Conservation (phyloP, 2,888 invertebrate species). For the Sminthurides aquaticus region DNA sequence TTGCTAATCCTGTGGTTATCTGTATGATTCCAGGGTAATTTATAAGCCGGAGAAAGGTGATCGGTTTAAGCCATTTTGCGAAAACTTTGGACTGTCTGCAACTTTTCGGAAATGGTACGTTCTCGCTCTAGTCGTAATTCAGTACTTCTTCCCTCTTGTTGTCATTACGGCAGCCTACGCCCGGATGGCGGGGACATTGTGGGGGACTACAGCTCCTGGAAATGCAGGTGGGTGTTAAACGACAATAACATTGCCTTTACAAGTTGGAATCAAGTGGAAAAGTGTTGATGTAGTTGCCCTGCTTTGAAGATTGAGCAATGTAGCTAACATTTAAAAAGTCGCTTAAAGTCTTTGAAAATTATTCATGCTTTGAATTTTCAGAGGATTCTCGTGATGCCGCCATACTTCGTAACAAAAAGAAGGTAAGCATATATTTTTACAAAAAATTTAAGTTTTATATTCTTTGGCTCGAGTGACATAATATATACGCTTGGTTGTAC, state of each 20-base stretch:
- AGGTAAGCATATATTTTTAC: slow-evolving; percentile 59
- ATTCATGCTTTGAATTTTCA: slow-evolving; percentile 43
- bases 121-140: slow-evolving; percentile 46
- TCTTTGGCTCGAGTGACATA: too few relatives aligned
- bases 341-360: background rate
- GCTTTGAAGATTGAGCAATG: background rate
- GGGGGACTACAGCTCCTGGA: slow-evolving; percentile 57
- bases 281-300: background rate
- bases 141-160: slow-evolving; percentile 69
- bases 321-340: background rate
- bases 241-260: too few relatives aligned
- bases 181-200: slow-evolving; percentile 69
- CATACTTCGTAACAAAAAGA: slow-evolving; percentile 71
- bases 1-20: too few relatives aligned
- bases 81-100: slow-evolving; percentile 44
- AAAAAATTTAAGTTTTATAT: too few relatives aligned
- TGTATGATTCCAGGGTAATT: slow-evolving; percentile 36
- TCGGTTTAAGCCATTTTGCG: slow-evolving; percentile 45
- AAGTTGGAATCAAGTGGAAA: background rate
- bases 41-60: slow-evolving; percentile 29
- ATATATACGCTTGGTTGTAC: too few relatives aligned
- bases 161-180: slow-evolving; percentile 76
- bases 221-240: slow-evolving; percentile 22
- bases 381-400: slow-evolving; percentile 70
- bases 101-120: slow-evolving; percentile 42